Percentiles rank a stretch among this genome's conserved stretches.
Evolutionary conservation across 2,797 vertebrate species (phyloP).

Genomic region (Distichodus sexfasciatus): DNA sequence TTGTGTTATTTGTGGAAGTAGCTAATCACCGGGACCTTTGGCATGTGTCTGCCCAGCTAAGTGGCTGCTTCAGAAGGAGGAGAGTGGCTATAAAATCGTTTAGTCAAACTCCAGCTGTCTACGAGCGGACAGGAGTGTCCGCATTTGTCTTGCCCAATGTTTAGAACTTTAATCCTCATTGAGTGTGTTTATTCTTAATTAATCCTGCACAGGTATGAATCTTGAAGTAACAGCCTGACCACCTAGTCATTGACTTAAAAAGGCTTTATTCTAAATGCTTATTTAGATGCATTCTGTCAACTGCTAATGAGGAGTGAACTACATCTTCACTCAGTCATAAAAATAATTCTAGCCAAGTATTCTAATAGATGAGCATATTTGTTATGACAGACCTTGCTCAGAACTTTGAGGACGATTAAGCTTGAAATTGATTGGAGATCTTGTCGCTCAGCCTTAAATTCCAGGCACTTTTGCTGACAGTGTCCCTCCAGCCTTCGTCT

Average conservation of each 20-base stretch:
- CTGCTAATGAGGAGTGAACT: too few species aligned
- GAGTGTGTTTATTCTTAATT: background rate
- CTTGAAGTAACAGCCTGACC: background rate
- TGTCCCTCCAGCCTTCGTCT: background rate
- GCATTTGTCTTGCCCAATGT: background rate
- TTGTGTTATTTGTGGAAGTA: slow-evolving; percentile 10
- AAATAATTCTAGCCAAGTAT: too few species aligned
- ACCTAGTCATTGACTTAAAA: too few species aligned
- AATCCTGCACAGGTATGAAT: background rate
- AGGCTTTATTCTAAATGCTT: too few species aligned
- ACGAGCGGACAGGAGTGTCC: background rate
- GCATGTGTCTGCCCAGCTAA: background rate
- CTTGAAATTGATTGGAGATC: background rate
- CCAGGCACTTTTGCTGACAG: background rate
- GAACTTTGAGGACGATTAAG: too few species aligned
- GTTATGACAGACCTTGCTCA: too few species aligned
- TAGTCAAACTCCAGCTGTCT: background rate
- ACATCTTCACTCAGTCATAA: too few species aligned
- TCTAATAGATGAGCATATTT: too few species aligned
- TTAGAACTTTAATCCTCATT: background rate
- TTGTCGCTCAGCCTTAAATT: background rate
- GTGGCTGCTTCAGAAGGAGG: background rate
- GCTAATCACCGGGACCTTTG: background rate
- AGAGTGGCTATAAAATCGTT: background rate
- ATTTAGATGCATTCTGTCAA: too few species aligned